phyloP scores from a whole-genome alignment of 1,140 invertebrate species.

The Trachelipus rathkii region DNA sequence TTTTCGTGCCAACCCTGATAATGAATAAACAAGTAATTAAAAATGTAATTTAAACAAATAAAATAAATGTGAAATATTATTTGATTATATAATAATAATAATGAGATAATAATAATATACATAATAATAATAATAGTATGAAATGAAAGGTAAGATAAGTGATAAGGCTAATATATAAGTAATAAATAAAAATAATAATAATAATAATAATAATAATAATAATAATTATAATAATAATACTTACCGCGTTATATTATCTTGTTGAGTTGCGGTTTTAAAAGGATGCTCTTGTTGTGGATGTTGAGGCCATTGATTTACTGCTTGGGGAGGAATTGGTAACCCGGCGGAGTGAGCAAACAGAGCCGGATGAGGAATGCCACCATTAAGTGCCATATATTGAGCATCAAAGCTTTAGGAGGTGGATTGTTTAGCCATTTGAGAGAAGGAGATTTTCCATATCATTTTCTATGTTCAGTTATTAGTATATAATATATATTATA shows the following conservation, averaged over 20 bases:
- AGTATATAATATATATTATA: no score
- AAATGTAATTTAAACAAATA: no score
- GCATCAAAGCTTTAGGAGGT: conserved; percentile 46
- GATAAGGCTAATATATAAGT: no score
- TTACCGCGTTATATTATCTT: conserved; percentile 35
- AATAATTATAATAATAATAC: conserved; percentile 19
- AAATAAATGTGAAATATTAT: no score
- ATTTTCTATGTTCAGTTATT: no score
- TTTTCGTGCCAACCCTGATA: no score
- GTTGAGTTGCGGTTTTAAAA: conserved; percentile 35
- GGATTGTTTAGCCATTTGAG: conserved; percentile 91
- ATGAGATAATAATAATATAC: no score
- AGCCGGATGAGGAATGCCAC: conserved; percentile 44
- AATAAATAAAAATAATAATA: no score
- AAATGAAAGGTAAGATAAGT: no score
- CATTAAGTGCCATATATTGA: conserved; percentile 44
- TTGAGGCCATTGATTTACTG: conserved; percentile 38
- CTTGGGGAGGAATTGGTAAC: conserved; percentile 41
- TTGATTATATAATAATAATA: no score
- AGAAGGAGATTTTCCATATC: conserved; percentile 84
- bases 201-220: neutral
- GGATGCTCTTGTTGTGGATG: conserved; percentile 34
- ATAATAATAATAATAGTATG: no score
- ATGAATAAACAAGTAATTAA: no score
- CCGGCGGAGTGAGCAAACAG: conserved; percentile 42